Percentiles rank a stretch among this genome's conserved stretches.
phyloP scores from a whole-genome alignment of 2,113 vertebrate genomes.

The Otus sunia region DNA sequence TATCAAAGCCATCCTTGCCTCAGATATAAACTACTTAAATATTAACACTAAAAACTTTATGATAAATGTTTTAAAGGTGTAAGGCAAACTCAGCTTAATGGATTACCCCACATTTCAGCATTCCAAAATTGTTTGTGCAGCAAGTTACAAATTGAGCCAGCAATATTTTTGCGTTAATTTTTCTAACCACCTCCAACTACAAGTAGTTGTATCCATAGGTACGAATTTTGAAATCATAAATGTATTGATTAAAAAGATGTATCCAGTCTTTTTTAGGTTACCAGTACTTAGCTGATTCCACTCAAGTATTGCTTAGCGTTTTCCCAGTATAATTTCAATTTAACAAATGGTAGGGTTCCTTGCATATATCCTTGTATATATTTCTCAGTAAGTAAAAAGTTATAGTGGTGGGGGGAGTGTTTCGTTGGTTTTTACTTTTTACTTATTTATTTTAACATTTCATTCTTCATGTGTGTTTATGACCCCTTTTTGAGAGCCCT shows the following conservation, averaged over 20 bases:
- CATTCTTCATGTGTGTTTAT: neutral
- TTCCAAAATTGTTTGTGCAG: conserved; percentile 23
- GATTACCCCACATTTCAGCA: neutral
- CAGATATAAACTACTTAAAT: neutral
- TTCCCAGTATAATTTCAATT: neutral
- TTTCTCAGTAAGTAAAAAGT: neutral
- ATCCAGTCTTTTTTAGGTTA: neutral
- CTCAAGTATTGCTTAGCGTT: neutral
- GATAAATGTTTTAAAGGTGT: conserved; percentile 57
- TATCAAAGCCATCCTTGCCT: neutral
- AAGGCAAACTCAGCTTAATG: conserved; percentile 7
- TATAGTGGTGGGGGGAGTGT: neutral
- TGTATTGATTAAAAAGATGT: neutral
- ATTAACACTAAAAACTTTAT: conserved; percentile 42
- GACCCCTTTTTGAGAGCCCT: neutral
- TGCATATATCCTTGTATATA: neutral
- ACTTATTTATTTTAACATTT: neutral
- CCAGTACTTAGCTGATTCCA: neutral
- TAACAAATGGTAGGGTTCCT: neutral
- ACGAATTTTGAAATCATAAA: neutral
- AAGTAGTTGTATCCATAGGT: neutral
- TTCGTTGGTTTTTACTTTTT: neutral
- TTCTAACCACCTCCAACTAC: conserved; percentile 32
- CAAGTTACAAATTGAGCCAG: conserved; percentile 32
- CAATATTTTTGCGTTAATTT: conserved; percentile 39